A percentile compares a stretch with the other conserved stretches of the same genome.
Evolutionary conservation across 2,797 vertebrate species (phyloP).

Genomic region (Scomberomorus guttatus): DNA sequence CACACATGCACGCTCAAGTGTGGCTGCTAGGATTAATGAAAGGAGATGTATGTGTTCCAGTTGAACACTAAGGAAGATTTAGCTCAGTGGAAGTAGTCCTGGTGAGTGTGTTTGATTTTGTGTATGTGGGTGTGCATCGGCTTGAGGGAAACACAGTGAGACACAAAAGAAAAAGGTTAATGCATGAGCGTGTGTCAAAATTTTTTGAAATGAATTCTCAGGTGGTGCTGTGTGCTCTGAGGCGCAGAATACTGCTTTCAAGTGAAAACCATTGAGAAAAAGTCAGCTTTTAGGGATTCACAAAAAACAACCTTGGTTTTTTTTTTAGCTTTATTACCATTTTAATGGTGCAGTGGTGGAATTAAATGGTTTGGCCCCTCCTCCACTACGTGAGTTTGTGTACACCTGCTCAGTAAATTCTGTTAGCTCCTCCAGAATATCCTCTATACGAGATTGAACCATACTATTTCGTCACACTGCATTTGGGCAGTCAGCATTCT

Average conservation of each 20-base stretch:
- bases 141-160: constrained; percentile 1
- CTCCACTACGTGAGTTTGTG: too few species aligned
- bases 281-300: too few species aligned
- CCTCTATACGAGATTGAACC: too few species aligned
- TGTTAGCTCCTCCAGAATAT: too few species aligned
- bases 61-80: constrained; percentile 31
- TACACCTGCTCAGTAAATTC: too few species aligned
- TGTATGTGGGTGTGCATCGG: constrained; percentile 5
- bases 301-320: too few species aligned
- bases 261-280: constrained; percentile 3
- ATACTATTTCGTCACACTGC: too few species aligned
- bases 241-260: constrained; percentile 9
- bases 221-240: constrained; percentile 28
- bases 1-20: neutral
- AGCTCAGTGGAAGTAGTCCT: constrained; percentile 18
- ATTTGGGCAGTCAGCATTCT: too few species aligned
- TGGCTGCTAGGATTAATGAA: constrained; percentile 36
- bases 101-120: neutral
- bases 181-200: neutral
- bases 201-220: constrained; percentile 19
- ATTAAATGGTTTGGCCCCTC: too few species aligned
- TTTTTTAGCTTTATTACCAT: too few species aligned
- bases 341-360: neutral
- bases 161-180: constrained; percentile 21
- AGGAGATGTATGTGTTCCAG: constrained; percentile 8